These are phyloP conservation scores for Varroa destructor DNA, from an alignment of 1,140 invertebrate species.

Conservation along the genomic window DNA sequence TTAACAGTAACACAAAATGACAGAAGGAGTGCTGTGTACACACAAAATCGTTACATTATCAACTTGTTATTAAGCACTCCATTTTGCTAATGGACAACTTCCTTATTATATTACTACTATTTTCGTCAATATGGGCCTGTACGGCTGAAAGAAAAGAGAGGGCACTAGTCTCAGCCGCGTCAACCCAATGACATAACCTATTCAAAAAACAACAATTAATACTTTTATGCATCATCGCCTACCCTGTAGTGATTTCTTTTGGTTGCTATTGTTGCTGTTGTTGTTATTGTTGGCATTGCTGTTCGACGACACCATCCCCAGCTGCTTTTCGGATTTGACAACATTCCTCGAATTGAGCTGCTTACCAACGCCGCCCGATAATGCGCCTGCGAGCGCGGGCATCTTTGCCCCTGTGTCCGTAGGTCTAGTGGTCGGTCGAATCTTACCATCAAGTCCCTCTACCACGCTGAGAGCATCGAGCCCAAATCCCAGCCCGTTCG, in stretches of 20 bases:
- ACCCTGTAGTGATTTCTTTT: slow-evolving; percentile 24
- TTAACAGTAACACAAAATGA: too few species aligned
- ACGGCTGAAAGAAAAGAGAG: too few species aligned
- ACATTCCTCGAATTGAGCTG: slow-evolving; percentile 22
- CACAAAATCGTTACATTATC: too few species aligned
- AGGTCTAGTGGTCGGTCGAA: slow-evolving; percentile 4
- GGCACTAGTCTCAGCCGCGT: too few species aligned
- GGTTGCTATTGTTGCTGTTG: background rate
- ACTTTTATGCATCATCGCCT: background rate
- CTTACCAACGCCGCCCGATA: background rate
- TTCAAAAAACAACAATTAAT: too few species aligned
- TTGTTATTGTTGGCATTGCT: background rate
- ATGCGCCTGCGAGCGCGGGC: background rate
- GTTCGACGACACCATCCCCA: background rate
- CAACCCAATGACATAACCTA: too few species aligned
- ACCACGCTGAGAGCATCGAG: slow-evolving; percentile 34
- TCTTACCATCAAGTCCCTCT: slow-evolving; percentile 27
- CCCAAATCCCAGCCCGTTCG: slow-evolving; percentile 21
- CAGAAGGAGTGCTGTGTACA: too few species aligned
- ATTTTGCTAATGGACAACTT: too few species aligned
- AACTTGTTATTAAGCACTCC: too few species aligned
- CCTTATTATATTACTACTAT: too few species aligned
- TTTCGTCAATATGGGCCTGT: too few species aligned
- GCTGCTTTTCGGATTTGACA: slow-evolving; percentile 28
- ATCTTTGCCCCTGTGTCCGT: background rate